These are phyloP conservation scores for Passer montanus DNA, from an alignment of 2,113 vertebrate genomes.

Conservation along the genomic window DNA sequence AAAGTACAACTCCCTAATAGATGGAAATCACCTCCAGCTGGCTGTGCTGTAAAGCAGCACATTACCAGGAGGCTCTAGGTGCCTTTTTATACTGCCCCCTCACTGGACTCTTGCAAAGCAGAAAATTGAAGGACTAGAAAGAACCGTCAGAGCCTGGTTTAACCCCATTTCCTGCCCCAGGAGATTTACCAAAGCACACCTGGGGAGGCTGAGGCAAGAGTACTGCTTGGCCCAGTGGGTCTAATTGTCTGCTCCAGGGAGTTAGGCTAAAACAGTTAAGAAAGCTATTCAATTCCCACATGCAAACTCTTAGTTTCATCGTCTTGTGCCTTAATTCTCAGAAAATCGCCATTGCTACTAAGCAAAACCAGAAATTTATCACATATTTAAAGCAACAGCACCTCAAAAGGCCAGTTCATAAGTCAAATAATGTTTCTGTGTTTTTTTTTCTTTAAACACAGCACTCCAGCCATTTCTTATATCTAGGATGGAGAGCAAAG, in stretches of 20 bases:
- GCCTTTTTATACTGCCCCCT: neutral
- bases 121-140: neutral
- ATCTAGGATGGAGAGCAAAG: neutral
- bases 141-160: neutral
- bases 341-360: neutral
- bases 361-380: neutral
- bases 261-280: neutral
- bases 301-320: neutral
- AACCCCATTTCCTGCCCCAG: neutral
- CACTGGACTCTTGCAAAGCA: neutral
- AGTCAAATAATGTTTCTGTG: neutral
- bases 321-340: neutral
- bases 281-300: neutral
- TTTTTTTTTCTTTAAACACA: neutral
- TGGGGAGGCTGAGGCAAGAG: neutral
- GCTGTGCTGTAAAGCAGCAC: neutral
- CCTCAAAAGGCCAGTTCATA: neutral
- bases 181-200: neutral
- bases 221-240: neutral
- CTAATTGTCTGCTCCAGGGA: neutral
- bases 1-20: neutral
- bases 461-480: neutral
- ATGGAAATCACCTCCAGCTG: neutral
- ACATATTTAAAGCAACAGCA: neutral
- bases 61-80: fast-evolving